Conservation (phyloP, 2,113 vertebrate species). For the Pavo muticus region DNA sequence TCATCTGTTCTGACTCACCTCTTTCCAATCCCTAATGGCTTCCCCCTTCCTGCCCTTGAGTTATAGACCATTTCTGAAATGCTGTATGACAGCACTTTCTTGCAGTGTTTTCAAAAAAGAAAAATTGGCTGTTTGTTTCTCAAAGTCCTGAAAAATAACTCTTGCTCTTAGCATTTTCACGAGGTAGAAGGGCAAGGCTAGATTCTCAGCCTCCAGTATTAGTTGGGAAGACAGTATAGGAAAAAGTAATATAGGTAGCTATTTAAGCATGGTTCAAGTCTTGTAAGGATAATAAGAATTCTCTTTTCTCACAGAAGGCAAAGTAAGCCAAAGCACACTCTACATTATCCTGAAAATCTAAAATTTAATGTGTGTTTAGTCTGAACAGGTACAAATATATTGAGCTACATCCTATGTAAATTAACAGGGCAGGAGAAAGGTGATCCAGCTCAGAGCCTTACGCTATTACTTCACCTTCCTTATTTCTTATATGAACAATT, state of each 20-base stretch:
- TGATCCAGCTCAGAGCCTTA: not conserved
- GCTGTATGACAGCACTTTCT: constrained; percentile 31
- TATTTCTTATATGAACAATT: not conserved
- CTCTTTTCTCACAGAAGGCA: not conserved
- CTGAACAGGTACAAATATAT: not conserved
- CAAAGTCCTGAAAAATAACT: constrained; percentile 20
- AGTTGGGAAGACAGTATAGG: not conserved
- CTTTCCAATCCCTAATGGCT: constrained; percentile 45
- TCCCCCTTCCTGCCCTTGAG: constrained; percentile 43
- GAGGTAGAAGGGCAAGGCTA: not conserved
- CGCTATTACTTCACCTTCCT: not conserved
- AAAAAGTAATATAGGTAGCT: not conserved
- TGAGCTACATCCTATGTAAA: not conserved
- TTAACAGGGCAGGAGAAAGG: not conserved
- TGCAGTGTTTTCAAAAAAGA: constrained; percentile 20
- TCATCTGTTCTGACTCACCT: constrained; percentile 39
- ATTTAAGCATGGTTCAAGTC: not conserved
- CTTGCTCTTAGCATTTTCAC: not conserved
- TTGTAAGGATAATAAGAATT: not conserved
- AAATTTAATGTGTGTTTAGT: not conserved
- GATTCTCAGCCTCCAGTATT: not conserved
- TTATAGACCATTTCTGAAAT: constrained; percentile 56
- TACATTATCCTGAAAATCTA: not conserved
- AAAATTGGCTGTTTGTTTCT: constrained; percentile 46
- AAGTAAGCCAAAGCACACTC: not conserved